Percentiles rank a stretch among this genome's conserved stretches.
These are phyloP conservation scores for Paramuricea clavata DNA, from an alignment of 92 coral and sea anemone genomes.

Conservation along the genomic window DNA sequence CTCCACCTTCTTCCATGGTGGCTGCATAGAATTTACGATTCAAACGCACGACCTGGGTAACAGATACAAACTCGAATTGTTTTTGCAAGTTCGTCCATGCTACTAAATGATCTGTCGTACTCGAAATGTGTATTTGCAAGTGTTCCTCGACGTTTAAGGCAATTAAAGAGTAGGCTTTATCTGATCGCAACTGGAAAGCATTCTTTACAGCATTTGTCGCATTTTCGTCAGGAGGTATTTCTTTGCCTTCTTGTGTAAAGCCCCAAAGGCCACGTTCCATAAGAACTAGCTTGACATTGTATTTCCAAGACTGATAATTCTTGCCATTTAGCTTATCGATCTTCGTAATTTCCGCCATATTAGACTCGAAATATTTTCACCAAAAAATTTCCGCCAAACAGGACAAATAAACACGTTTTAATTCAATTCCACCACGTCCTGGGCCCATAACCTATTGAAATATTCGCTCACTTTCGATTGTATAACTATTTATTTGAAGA, in stretches of 20 bases:
- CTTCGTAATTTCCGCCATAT: conserved; percentile 65
- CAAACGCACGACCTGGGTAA: conserved; percentile 65
- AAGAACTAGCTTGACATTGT: conserved; percentile 70
- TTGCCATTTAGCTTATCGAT: conserved; percentile 72
- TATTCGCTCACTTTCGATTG: no score
- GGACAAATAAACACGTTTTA: conserved; percentile 3
- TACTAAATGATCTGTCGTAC: conserved; percentile 60
- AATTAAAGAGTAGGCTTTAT: conserved; percentile 76
- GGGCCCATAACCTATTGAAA: conserved; percentile 63
- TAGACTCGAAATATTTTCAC: neutral
- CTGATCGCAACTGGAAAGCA: conserved; percentile 67
- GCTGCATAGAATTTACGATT: conserved; percentile 72
- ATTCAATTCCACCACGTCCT: conserved; percentile 1
- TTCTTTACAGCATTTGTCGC: conserved; percentile 63
- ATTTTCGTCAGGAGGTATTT: conserved; percentile 63
- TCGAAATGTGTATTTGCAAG: conserved; percentile 72
- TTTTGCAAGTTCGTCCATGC: conserved; percentile 73
- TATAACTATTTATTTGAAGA: no score
- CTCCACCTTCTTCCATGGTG: conserved; percentile 64
- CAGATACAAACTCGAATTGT: conserved; percentile 75
- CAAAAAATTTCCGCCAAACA: neutral
- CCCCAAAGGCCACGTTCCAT: conserved; percentile 81
- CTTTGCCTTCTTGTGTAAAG: conserved; percentile 72
- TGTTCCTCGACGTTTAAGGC: conserved; percentile 74
- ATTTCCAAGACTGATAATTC: conserved; percentile 79